Conservation (phyloP, 1,140 invertebrate genomes). For the Proctacanthus coquilletti region DNA sequence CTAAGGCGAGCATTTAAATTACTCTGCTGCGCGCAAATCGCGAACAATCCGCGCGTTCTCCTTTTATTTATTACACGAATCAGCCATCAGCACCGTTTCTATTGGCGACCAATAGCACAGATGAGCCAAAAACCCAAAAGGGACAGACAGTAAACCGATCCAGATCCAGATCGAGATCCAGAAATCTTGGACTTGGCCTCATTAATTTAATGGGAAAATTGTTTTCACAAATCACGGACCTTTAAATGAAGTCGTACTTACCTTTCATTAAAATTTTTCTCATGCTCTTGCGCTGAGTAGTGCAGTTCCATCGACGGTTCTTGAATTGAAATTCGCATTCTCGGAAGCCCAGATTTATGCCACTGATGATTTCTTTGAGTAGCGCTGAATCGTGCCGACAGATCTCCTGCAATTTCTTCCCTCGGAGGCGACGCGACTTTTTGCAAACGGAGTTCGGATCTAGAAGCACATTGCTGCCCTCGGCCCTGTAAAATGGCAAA, state of each 20-base stretch:
- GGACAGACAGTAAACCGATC: not conserved
- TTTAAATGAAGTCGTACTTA: slow-evolving; percentile 30
- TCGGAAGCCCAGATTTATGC: slow-evolving; percentile 58
- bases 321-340: slow-evolving; percentile 78
- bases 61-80: not conserved
- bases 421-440: slow-evolving; percentile 54
- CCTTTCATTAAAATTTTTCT: slow-evolving; percentile 67
- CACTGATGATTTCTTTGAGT: slow-evolving; percentile 58
- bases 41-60: not conserved
- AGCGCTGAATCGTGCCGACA: slow-evolving; percentile 47
- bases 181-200: not conserved
- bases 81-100: not conserved
- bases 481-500: slow-evolving; percentile 51
- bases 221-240: not conserved
- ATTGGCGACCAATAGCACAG: not conserved
- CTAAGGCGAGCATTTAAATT: slow-evolving; percentile 10
- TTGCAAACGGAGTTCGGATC: slow-evolving; percentile 77
- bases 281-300: slow-evolving; percentile 56
- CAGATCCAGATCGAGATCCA: no score
- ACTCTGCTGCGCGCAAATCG: slow-evolving; percentile 3
- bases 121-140: not conserved
- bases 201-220: slow-evolving; percentile 5
- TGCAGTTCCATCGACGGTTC: slow-evolving; percentile 72
- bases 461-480: slow-evolving; percentile 68
- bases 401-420: slow-evolving; percentile 61